Percentiles rank a stretch among this genome's conserved stretches.
phyloP scores from a whole-genome alignment of 2,888 invertebrate genomes.

The Hyposoter didymator region DNA sequence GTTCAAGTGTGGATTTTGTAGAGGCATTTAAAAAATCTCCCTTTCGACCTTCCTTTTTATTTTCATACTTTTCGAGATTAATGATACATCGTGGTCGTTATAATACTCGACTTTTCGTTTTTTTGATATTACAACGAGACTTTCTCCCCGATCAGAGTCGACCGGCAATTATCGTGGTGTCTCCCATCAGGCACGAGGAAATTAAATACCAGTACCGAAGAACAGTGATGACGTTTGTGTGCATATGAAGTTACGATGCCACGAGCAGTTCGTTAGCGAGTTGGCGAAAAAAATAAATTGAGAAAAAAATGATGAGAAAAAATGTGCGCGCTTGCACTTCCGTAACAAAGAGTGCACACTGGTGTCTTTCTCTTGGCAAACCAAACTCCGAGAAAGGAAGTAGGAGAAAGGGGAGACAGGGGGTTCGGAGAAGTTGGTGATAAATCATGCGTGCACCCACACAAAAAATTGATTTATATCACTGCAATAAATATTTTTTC shows the following conservation, averaged over 20 bases:
- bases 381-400: slow-evolving; percentile 1
- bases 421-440: neutral
- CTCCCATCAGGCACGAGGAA: slow-evolving; percentile 47
- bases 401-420: neutral
- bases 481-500: slow-evolving; percentile 17
- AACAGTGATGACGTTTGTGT: slow-evolving; percentile 37
- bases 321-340: slow-evolving; percentile 28
- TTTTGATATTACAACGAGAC: slow-evolving; percentile 43
- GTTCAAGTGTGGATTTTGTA: neutral
- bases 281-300: slow-evolving; percentile 17
- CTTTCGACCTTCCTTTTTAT: neutral
- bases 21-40: neutral
- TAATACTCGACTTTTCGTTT: slow-evolving; percentile 5
- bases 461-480: slow-evolving; percentile 24
- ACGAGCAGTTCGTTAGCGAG: slow-evolving; percentile 60
- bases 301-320: slow-evolving; percentile 13
- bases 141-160: slow-evolving; percentile 50
- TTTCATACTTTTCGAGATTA: slow-evolving; percentile 21
- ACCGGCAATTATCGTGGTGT: slow-evolving; percentile 46
- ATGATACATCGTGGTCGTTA: slow-evolving; percentile 18
- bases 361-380: slow-evolving; percentile 12
- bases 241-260: slow-evolving; percentile 34
- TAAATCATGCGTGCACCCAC: slow-evolving; percentile 44
- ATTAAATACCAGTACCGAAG: slow-evolving; percentile 48
- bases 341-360: slow-evolving; percentile 27